phyloP scores from a whole-genome alignment of 2,113 vertebrate species.

The Phalacrocorax aristotelis region DNA sequence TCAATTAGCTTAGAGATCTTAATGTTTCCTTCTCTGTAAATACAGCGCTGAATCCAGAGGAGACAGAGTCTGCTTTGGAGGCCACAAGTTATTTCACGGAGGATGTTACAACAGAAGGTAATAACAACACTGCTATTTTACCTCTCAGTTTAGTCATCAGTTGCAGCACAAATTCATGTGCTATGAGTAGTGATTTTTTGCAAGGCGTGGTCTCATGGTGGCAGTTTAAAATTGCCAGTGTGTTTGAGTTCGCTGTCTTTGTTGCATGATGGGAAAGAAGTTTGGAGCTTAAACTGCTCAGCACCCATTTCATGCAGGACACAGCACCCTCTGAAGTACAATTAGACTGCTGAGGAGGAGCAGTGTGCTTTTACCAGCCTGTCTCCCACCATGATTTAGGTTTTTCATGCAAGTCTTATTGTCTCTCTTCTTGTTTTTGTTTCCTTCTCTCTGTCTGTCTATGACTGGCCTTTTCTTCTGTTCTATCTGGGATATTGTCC shows the following conservation, averaged over 20 bases:
- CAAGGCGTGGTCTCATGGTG: background rate
- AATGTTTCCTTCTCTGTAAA: background rate
- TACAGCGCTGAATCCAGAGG: conserved; percentile 88
- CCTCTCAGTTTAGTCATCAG: background rate
- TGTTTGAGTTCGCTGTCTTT: background rate
- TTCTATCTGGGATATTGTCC: conserved; percentile 45
- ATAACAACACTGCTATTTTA: background rate
- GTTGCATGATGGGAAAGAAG: background rate
- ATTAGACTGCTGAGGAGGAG: background rate
- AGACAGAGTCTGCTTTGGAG: conserved; percentile 93
- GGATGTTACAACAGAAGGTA: conserved; percentile 82
- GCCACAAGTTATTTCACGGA: conserved; percentile 90
- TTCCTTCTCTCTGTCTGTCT: conserved; percentile 56
- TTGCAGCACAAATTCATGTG: background rate
- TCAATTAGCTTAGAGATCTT: background rate
- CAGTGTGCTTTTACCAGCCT: background rate
- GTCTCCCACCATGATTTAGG: background rate
- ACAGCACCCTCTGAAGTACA: background rate
- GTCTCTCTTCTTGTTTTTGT: conserved; percentile 51
- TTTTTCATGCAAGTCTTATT: conserved; percentile 41
- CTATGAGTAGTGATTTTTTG: background rate
- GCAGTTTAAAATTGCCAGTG: background rate
- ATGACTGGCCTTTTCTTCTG: conserved; percentile 28
- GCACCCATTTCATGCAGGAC: background rate
- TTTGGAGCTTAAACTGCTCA: background rate